Evolutionary conservation across 2,113 vertebrate genomes (phyloP).

Genomic region (Nannobrachium achirus): DNA sequence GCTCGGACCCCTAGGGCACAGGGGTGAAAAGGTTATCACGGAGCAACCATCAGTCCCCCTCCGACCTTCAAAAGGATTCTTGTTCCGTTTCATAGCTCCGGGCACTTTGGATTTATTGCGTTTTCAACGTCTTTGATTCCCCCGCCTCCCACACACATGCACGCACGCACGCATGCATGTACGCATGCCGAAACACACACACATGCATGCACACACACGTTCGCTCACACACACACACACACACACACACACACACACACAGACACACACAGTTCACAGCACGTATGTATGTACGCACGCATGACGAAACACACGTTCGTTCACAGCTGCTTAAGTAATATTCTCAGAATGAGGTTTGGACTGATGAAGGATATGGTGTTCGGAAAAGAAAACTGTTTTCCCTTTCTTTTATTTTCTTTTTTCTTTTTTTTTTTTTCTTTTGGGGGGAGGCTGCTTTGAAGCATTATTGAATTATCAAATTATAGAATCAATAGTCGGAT

Average conservation of each 20-base stretch:
- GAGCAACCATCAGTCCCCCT: conserved; percentile 43
- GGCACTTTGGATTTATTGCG: conserved; percentile 51
- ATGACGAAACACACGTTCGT: no score
- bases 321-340: background rate
- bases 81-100: conserved; percentile 30
- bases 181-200: no score
- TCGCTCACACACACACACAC: conserved; percentile 2
- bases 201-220: no score
- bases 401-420: no score
- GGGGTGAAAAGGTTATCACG: conserved; percentile 78
- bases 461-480: conserved; percentile 38
- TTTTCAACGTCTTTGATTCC: conserved; percentile 47
- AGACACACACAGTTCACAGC: no score
- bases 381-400: conserved; percentile 44
- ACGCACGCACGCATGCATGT: no score
- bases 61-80: conserved; percentile 56
- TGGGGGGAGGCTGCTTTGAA: conserved; percentile 49
- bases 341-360: conserved; percentile 11
- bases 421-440: background rate
- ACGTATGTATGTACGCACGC: no score
- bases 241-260: no score
- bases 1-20: conserved; percentile 54
- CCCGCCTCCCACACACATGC: conserved; percentile 5
- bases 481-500: conserved; percentile 59
- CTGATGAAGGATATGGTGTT: conserved; percentile 25